phyloP scores from a whole-genome alignment of 2,113 vertebrate genomes.

The Pelecanoides urinatrix region DNA sequence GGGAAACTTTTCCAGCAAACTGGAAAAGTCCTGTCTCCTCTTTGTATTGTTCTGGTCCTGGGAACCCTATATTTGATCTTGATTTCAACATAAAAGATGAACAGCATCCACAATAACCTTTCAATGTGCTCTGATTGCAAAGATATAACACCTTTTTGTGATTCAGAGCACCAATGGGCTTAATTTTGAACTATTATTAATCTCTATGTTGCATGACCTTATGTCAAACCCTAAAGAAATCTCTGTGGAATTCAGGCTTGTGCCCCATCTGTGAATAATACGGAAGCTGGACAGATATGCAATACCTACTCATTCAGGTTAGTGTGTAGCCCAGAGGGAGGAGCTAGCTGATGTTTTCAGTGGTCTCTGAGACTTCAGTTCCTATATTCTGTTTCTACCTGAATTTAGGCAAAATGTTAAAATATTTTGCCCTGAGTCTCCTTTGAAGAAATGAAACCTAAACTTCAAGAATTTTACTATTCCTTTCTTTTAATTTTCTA shows the following conservation, averaged over 20 bases:
- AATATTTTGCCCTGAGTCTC: neutral
- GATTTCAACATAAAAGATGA: neutral
- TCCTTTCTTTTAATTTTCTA: neutral
- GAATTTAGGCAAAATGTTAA: neutral
- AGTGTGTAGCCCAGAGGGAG: neutral
- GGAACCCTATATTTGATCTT: neutral
- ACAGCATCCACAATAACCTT: neutral
- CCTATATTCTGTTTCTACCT: neutral
- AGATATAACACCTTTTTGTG: neutral
- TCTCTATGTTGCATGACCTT: neutral
- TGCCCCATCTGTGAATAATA: neutral
- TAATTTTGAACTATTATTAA: neutral
- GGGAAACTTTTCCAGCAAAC: neutral
- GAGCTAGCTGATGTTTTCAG: neutral
- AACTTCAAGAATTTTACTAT: neutral
- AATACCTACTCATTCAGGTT: neutral
- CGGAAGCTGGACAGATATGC: neutral
- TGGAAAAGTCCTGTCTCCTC: neutral
- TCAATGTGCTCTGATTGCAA: neutral
- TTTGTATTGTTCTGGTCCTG: neutral
- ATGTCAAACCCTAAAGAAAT: neutral
- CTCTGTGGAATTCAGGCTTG: neutral
- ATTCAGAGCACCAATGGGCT: neutral
- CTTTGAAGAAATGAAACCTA: neutral
- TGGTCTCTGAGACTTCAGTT: neutral